These are phyloP conservation scores for Brachyptera risi DNA, from an alignment of 2,888 invertebrate genomes.

Conservation along the genomic window DNA sequence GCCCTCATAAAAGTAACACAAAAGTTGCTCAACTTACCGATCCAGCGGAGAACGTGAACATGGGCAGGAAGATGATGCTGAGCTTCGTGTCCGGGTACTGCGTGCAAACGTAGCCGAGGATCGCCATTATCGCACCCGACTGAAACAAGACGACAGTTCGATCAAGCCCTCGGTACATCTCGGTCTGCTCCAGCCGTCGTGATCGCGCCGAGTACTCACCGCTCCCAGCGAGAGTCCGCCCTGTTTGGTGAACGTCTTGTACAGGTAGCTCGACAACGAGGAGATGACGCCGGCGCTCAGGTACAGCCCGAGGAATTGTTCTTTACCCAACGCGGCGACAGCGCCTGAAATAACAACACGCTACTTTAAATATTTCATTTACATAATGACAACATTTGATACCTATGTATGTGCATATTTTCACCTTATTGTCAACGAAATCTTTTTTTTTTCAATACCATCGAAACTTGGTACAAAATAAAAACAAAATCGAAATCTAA, in stretches of 20 bases:
- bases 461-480: too few species aligned
- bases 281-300: conserved; percentile 83
- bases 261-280: conserved; percentile 76
- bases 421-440: too few species aligned
- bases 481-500: too few species aligned
- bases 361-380: conserved; percentile 29
- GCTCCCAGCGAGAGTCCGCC: conserved; percentile 86
- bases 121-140: conserved; percentile 94
- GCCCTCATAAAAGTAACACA: not conserved
- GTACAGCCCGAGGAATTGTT: conserved; percentile 90
- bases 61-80: conserved; percentile 84
- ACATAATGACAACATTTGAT: not conserved
- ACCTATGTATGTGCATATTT: too few species aligned
- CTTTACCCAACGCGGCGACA: conserved; percentile 73
- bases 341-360: conserved; percentile 50
- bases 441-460: too few species aligned
- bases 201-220: too few species aligned
- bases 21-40: conserved; percentile 61
- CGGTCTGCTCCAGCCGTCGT: too few species aligned
- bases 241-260: conserved; percentile 66
- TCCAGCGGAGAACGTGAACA: conserved; percentile 83
- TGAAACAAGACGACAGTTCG: conserved; percentile 50
- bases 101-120: conserved; percentile 82
- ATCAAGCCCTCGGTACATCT: too few species aligned
- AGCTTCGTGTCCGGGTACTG: conserved; percentile 86